A percentile compares a stretch with the other conserved stretches of the same genome.
Conservation (phyloP, 2,113 vertebrate species). For the Nycticryphes semicollaris region DNA sequence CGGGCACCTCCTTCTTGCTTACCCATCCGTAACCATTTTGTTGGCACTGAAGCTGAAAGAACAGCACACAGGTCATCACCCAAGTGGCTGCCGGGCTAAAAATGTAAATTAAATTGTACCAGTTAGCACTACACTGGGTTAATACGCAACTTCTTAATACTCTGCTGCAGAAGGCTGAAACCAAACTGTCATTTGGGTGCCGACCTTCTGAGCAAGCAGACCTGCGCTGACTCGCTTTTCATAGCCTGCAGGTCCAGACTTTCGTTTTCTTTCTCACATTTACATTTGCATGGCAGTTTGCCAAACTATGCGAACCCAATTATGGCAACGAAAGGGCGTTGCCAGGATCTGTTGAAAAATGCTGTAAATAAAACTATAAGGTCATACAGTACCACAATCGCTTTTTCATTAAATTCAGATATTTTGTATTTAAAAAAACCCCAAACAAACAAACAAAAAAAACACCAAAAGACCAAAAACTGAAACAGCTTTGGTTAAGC, state of each 20-base stretch:
- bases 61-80: not conserved
- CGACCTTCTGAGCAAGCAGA: not conserved
- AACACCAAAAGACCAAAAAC: not conserved
- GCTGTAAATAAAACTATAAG: not conserved
- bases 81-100: not conserved
- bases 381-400: fast-evolving
- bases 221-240: not conserved
- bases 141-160: not conserved
- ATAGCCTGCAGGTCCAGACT: not conserved
- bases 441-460: not conserved
- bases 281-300: not conserved
- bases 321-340: not conserved
- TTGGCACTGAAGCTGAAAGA: not conserved
- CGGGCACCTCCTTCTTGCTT: not conserved
- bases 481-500: not conserved
- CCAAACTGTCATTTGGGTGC: not conserved
- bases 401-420: not conserved
- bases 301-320: not conserved
- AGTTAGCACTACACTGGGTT: not conserved
- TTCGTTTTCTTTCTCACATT: not conserved
- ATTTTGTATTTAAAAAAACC: not conserved
- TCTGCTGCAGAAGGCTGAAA: not conserved
- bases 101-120: not conserved
- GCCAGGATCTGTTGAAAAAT: not conserved
- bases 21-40: fast-evolving